Base-by-base conservation (phyloP, 2,888 invertebrate species). In the Euplexia lucipara region DNA sequence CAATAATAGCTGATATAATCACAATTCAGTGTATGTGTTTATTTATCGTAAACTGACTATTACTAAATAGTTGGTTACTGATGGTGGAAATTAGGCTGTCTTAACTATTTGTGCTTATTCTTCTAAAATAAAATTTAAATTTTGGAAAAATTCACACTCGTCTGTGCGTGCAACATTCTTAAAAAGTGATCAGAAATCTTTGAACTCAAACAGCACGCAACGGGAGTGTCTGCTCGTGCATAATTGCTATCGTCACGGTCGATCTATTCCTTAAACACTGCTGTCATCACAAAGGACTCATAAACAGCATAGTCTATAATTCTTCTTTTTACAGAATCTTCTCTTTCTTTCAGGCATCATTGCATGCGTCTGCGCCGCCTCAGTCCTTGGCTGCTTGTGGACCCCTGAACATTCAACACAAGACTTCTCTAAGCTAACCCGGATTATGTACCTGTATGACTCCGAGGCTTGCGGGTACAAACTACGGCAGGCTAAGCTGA, bases 371-470 rank as follows among this genome's bases (percentile, higher is more conserved):
- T 88, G 86, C 0, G 79, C 88, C 0, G 32, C 58, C 1, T 87
- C 91, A 0, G 78, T 94, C 2, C 67, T 88, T 1, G 14, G 64
- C 6, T 94, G 94, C 63, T 7, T 86, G 0, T 94, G 93, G 93
- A 70, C 71, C 0, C 93, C 92, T 0, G 84, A 89, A 9, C 16
- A 79, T 0, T 68, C 86, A 0, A 59, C 56, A 0, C 42, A 75
- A 2, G 93, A 93, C 59, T 87, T 78, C 32, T 87, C 90, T 69
- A 92, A 90, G 60, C 77, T 94, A 2, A 80, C 82, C 1, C 88
- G 93, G 6, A 88, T 94, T 56, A 93, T 93, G 93, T 94, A 94
- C 59, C 79, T 94, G 2, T 94, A 90, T 66, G 94, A 94, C 51
- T 84, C 86, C 1, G 63, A 83, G 0, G 88, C 88, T 0, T 94